A percentile compares a stretch with the other conserved stretches of the same genome.
Evolutionary conservation across 30 jellyfish, hydroid and myxozoan species (phyloP).

Genomic region (Cassiopea xamachana): DNA sequence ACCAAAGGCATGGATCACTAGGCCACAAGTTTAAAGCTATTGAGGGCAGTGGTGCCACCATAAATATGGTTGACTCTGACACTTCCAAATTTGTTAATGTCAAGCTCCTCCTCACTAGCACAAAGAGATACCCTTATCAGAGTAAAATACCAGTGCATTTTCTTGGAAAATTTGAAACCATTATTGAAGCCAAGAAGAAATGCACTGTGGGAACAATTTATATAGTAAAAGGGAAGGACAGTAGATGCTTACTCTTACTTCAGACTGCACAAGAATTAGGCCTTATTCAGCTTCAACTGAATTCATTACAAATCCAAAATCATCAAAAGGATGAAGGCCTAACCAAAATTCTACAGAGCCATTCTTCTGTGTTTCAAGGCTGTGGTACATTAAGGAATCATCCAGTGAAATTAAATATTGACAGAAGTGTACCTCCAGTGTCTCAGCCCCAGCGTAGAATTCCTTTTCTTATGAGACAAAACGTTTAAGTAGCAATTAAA

Average conservation of each 20-base stretch:
- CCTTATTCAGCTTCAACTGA: conserved; percentile 24
- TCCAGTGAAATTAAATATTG: conserved; percentile 15
- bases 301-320: neutral
- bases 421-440: conserved; percentile 40
- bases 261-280: conserved; percentile 41
- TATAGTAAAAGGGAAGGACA: conserved; percentile 41
- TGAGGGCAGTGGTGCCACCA: conserved; percentile 53
- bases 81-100: conserved; percentile 1
- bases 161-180: conserved; percentile 19
- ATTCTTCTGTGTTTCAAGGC: conserved; percentile 31
- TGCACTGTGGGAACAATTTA: conserved; percentile 38
- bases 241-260: conserved; percentile 36
- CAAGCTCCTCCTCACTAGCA: conserved; percentile 15
- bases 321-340: neutral
- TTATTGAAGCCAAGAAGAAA: conserved; percentile 21
- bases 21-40: conserved; percentile 33
- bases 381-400: conserved; percentile 12
- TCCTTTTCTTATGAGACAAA: conserved; percentile 71
- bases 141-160: conserved; percentile 20
- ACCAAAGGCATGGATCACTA: conserved; percentile 31
- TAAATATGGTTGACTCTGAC: conserved; percentile 31
- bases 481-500: conserved; percentile 41
- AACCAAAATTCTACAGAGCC: neutral
- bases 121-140: conserved; percentile 24
- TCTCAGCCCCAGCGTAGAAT: conserved; percentile 39